Base-by-base conservation (phyloP, 1,140 invertebrate genomes). In the Aporrectodea caliginosa region DNA sequence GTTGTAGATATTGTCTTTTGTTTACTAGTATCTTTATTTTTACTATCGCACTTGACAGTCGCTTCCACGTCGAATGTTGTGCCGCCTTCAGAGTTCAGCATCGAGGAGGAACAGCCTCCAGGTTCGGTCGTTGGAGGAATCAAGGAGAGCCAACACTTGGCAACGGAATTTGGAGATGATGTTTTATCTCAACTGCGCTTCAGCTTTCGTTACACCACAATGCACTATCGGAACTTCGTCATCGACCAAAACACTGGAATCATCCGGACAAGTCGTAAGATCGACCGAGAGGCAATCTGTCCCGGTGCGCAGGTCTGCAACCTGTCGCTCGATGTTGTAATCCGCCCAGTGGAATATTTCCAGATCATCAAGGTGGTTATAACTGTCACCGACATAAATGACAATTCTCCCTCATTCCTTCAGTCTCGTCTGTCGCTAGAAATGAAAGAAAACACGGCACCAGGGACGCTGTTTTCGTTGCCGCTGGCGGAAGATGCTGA, bases 341-440 rank as follows among this genome's bases (percentile, higher is more conserved):
- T 78, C n/a, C 58, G 71, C 2, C 77, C 77, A 33, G 30, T 16
- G 14, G 22, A 78, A 27, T 78, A 78, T 68, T 79, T 79, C 73
- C 71, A 75, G 58, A 75, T 79, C 30, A 35, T 79, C 32, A 73
- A 74, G 35, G 78, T 79, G 6, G 43, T 43, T n/a, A n/a, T 79
- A n/a, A 16, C 22, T 16, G 32, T 79, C 1, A 14, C 1, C 30
- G 78, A 79, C 70, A 14, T 73, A 16, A 79, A 79, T 30, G 78
- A 79, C 43, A 34, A 79, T 35, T 30, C 72, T 16, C 78, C 78
- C n/a, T 1, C 32, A 0, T 79, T 79, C 58, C 72, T 35, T 1
- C 35, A 33, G 16, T 22, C 22, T 30, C 22, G 32, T 30, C n/a
- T 79, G 71, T 43, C n/a, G 2, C 22, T 79, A 1, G 14, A 22